These are phyloP conservation scores for Heliconius erato DNA, from an alignment of 2,888 invertebrate species.

Conservation along the genomic window DNA sequence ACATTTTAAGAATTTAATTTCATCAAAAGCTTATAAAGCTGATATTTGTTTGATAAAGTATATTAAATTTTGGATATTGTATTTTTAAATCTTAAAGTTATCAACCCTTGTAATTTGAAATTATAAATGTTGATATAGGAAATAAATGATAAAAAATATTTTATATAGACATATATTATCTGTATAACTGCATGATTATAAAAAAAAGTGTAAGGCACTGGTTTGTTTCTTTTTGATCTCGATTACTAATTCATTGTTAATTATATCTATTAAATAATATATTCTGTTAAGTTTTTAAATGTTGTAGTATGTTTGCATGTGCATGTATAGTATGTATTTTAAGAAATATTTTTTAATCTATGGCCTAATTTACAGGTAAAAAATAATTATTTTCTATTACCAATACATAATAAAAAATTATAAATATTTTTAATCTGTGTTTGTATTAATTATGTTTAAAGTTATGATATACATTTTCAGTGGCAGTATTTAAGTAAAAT, in stretches of 20 bases:
- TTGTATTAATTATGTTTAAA: background rate
- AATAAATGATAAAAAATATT: background rate
- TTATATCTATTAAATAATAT: background rate
- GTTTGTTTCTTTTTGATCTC: background rate
- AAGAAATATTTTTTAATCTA: background rate
- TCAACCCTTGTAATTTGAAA: background rate
- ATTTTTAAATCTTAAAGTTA: background rate
- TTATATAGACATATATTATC: constrained; percentile 14
- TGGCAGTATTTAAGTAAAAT: background rate
- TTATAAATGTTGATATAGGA: background rate
- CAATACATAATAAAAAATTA: background rate
- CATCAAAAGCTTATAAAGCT: background rate
- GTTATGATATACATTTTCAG: background rate
- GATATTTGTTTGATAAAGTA: background rate
- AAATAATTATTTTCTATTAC: background rate
- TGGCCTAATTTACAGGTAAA: background rate
- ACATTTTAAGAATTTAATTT: background rate
- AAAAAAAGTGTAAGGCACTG: background rate
- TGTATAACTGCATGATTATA: background rate
- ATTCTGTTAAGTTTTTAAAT: constrained; percentile 3
- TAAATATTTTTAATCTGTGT: background rate
- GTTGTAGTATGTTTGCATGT: background rate
- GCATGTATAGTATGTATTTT: no score
- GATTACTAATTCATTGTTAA: background rate
- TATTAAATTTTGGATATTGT: constrained; percentile 3